A percentile compares a stretch with the other conserved stretches of the same genome.
Conservation (phyloP, 2,797 vertebrate species). For the Amphiprion clarkii region DNA sequence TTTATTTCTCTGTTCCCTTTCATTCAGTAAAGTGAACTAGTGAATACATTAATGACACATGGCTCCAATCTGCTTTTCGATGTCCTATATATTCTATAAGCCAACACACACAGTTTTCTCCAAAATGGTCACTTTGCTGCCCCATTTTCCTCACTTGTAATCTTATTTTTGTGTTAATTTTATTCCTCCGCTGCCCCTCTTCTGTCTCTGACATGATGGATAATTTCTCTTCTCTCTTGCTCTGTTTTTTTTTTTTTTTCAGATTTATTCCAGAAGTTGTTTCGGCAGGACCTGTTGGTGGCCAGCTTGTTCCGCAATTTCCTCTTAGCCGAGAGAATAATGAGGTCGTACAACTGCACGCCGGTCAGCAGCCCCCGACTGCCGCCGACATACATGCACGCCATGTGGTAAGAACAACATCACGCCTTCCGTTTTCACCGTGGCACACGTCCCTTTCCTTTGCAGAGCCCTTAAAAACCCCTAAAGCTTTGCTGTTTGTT, state of each 20-base stretch:
- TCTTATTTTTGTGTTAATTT: slow-evolving; percentile 6
- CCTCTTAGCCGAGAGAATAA: slow-evolving; percentile 95
- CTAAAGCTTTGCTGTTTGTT: neutral
- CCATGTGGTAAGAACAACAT: slow-evolving; percentile 93
- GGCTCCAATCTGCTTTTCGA: slow-evolving; percentile 10
- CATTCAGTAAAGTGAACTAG: neutral
- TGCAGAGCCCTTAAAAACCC: too few species aligned
- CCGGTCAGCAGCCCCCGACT: slow-evolving; percentile 97
- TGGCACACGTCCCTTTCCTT: too few species aligned
- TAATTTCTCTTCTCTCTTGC: neutral
- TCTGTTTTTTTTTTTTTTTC: slow-evolving; percentile 39
- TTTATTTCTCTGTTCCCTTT: too few species aligned
- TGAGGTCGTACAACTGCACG: slow-evolving; percentile 98
- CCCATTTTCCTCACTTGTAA: slow-evolving; percentile 12
- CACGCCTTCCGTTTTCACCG: too few species aligned
- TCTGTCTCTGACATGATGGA: slow-evolving; percentile 10
- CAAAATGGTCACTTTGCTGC: slow-evolving; percentile 22
- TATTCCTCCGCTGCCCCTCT: neutral
- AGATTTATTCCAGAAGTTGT: slow-evolving; percentile 99
- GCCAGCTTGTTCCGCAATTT: slow-evolving; percentile 98
- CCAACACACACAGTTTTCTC: neutral
- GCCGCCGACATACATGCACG: slow-evolving; percentile 97
- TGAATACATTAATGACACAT: slow-evolving; percentile 48
- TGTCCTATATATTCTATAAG: slow-evolving; percentile 31
- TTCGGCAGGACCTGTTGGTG: slow-evolving; percentile 96